These are phyloP conservation scores for Vulpes vulpes DNA, from an alignment of 2,113 vertebrate genomes.

Conservation along the genomic window DNA sequence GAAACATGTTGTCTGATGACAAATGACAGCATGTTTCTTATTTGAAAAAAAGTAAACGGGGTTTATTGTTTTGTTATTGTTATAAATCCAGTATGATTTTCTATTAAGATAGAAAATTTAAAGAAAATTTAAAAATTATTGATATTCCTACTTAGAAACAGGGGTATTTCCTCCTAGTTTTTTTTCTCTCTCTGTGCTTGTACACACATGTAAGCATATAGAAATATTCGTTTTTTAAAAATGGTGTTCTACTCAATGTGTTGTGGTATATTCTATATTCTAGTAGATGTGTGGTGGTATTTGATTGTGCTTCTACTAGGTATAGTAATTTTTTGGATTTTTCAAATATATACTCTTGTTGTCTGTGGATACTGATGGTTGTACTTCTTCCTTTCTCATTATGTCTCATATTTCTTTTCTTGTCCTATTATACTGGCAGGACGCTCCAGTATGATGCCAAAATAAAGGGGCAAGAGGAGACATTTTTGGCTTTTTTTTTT, in stretches of 20 bases:
- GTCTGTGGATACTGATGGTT: not conserved
- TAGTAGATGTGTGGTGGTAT: not conserved
- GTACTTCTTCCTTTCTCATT: not conserved
- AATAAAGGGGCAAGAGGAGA: not conserved
- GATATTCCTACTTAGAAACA: not conserved
- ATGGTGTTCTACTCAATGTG: not conserved
- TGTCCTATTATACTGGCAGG: not conserved
- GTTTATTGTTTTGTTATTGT: not conserved
- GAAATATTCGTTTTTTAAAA: not conserved
- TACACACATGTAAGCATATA: not conserved
- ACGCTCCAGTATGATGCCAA: not conserved
- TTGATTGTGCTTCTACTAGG: slow-evolving; percentile 34
- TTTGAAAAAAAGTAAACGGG: not conserved
- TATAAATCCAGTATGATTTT: not conserved
- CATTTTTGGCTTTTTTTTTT: not conserved
- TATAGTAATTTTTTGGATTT: not conserved
- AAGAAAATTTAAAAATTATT: not conserved
- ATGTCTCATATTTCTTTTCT: not conserved
- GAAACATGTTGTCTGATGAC: not conserved
- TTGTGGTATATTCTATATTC: not conserved
- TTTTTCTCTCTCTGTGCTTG: not conserved
- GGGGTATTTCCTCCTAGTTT: not conserved
- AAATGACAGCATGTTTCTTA: not conserved
- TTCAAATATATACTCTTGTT: not conserved
- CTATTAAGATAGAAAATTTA: not conserved